These are phyloP conservation scores for Drosophila orena DNA, from an alignment of 1,140 invertebrate genomes.

Conservation along the genomic window DNA sequence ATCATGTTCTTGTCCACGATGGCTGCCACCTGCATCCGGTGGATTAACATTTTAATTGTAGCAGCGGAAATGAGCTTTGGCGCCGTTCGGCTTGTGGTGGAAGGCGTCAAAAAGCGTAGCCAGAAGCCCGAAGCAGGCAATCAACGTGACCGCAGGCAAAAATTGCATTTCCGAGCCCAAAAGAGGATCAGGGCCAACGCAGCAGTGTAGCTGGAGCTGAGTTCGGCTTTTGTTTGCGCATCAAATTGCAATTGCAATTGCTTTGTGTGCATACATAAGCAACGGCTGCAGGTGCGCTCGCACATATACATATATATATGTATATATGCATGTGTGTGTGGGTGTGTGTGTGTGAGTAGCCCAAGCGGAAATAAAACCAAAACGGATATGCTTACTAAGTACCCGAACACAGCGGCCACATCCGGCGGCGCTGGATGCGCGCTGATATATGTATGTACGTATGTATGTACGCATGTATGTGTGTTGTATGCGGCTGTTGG, in stretches of 20 bases:
- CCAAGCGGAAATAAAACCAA: slow-evolving; percentile 78
- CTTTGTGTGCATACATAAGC: slow-evolving; percentile 61
- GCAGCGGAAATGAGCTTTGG: slow-evolving; percentile 68
- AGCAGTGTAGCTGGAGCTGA: slow-evolving; percentile 13
- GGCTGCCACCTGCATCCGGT: slow-evolving; percentile 28
- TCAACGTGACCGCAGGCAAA: slow-evolving; percentile 36
- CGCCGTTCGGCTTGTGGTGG: not conserved
- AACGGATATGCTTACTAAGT: slow-evolving; percentile 82
- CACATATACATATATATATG: no score
- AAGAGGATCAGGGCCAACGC: slow-evolving; percentile 6
- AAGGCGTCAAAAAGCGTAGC: slow-evolving; percentile 20
- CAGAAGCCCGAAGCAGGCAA: slow-evolving; percentile 16
- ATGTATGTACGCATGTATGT: not conserved
- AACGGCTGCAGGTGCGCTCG: slow-evolving; percentile 15
- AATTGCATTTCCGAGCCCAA: slow-evolving; percentile 40
- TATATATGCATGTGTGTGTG: not conserved
- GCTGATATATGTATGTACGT: slow-evolving; percentile 15
- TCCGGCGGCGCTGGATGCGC: slow-evolving; percentile 46
- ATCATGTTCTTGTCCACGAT: slow-evolving; percentile 22
- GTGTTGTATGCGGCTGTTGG: slow-evolving; percentile 1
- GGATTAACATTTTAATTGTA: slow-evolving; percentile 76
- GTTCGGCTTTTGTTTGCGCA: slow-evolving; percentile 73
- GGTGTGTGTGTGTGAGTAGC: slow-evolving; percentile 15
- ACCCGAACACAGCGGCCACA: slow-evolving; percentile 74
- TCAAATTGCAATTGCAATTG: slow-evolving; percentile 76